phyloP scores from a whole-genome alignment of 2,113 vertebrate species.

The Proteles cristata region DNA sequence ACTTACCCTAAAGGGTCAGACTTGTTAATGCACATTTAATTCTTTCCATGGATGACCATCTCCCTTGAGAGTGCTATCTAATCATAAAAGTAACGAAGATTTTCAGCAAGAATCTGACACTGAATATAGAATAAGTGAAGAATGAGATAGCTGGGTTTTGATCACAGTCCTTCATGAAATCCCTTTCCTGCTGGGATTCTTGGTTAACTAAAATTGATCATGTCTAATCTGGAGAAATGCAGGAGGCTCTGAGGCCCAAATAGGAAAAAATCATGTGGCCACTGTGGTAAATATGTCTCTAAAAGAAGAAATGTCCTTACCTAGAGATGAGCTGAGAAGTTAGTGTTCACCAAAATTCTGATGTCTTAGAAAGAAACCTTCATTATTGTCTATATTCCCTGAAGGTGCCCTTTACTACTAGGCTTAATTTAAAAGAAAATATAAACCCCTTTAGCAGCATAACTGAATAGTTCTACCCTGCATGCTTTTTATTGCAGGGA shows the following conservation, averaged over 20 bases:
- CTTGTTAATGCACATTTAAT: conserved; percentile 78
- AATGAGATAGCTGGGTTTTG: conserved; percentile 57
- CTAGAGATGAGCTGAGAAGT: not conserved
- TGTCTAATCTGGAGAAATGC: conserved; percentile 64
- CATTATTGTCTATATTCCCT: not conserved
- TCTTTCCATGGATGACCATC: conserved; percentile 58
- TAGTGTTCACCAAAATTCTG: conserved; percentile 5
- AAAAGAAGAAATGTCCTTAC: conserved; percentile 38
- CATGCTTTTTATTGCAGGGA: not conserved
- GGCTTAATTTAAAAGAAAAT: conserved; percentile 34
- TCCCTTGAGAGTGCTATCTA: conserved; percentile 71
- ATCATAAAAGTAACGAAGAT: conserved; percentile 73
- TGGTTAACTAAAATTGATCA: conserved; percentile 72
- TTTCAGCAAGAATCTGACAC: conserved; percentile 55
- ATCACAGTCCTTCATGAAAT: conserved; percentile 70
- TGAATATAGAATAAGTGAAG: conserved; percentile 64
- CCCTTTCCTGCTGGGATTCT: conserved; percentile 61
- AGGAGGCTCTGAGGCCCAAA: conserved; percentile 58
- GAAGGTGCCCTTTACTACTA: not conserved
- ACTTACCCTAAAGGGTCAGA: conserved; percentile 72
- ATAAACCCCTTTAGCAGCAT: not conserved
- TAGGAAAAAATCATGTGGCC: conserved; percentile 42
- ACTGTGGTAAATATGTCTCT: not conserved
- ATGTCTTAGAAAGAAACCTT: not conserved
- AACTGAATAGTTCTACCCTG: not conserved